Conservation (phyloP, 1,140 invertebrate genomes). For the Drosophila funebris region DNA sequence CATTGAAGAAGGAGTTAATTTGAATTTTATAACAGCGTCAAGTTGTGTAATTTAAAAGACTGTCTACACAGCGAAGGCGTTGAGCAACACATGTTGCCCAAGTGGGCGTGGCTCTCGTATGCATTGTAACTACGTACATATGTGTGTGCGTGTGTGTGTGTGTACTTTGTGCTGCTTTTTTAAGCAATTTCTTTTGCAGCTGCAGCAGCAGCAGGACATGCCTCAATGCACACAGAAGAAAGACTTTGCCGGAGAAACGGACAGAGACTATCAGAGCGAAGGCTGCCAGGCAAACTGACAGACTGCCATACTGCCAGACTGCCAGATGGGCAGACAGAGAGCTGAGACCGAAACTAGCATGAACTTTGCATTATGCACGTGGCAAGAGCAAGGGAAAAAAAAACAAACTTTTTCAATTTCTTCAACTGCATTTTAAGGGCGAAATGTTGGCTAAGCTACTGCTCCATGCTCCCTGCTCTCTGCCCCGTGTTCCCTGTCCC, state of each 20-base stretch:
- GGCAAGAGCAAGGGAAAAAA: conserved; percentile 10
- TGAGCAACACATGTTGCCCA: conserved; percentile 69
- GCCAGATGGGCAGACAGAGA: neutral
- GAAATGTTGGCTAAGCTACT: neutral
- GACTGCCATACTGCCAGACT: neutral
- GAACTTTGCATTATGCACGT: conserved; percentile 43
- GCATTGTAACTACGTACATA: conserved; percentile 11
- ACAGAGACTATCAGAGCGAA: neutral
- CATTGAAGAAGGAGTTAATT: conserved; percentile 66
- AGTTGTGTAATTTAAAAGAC: conserved; percentile 76
- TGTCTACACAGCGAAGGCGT: conserved; percentile 52
- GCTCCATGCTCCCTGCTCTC: neutral
- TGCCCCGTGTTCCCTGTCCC: neutral
- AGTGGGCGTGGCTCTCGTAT: conserved; percentile 47
- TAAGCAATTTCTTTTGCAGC: conserved; percentile 53
- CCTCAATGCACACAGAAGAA: conserved; percentile 37
- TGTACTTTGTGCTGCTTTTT: conserved; percentile 25
- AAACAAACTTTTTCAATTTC: conserved; percentile 76
- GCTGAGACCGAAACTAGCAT: conserved; percentile 24
- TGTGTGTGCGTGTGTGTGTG: conserved; percentile 23
- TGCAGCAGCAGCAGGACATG: conserved; percentile 22
- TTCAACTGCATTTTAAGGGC: conserved; percentile 64
- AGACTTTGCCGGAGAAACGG: conserved; percentile 4
- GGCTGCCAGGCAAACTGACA: neutral
- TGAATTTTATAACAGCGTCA: conserved; percentile 79